Base-by-base conservation (phyloP, 2,797 vertebrate species). In the Craterocephalus amniculus region DNA sequence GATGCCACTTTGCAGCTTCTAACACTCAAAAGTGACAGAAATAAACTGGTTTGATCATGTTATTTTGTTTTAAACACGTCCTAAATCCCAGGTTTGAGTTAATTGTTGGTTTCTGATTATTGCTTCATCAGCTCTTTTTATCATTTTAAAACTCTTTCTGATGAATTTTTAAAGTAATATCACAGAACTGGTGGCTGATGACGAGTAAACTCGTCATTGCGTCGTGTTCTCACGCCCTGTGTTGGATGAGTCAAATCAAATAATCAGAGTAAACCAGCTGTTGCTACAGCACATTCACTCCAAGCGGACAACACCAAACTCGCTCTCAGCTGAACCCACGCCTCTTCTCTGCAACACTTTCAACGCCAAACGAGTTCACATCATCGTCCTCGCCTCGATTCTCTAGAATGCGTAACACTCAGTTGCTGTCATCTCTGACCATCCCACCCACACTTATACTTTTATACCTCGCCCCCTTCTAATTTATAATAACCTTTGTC, bases 201-300 rank as follows among this genome's bases (percentile, higher is more conserved):
- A 18, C 6, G 43, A 18, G 27, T n/a, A n/a, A n/a, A n/a, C n/a
- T n/a, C n/a, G n/a, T 24, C 29, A 35, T 35, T 31, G 63, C 48
- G 38, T 32, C 26, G 9, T 52, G 62, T 79, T 72, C 55, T 79
- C 76, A 80, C 2, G 10, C 20, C 49, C 56, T 66, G 59, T 58
- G 55, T 48, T 54, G 8, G 67, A 57, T 80, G 87, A 90, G 61
- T 89, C 78, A 85, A 12, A 40, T 58, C 67, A 40, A 4, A 67
- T 54, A 32, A 70, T 58, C 72, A 76, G 26, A 67, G 57, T 24
- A 31, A 63, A 66, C 70, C 51, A 72, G 48, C 65, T 27, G 78
- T 78, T 89, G 24, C 84, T 70, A 77, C 78, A 63, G 72, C 18
- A 85, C 83, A 56, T 48, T 58, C 76, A 77, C 67, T 79, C 66